phyloP scores from a whole-genome alignment of 2,113 vertebrate species.

The Donacobius atricapilla region DNA sequence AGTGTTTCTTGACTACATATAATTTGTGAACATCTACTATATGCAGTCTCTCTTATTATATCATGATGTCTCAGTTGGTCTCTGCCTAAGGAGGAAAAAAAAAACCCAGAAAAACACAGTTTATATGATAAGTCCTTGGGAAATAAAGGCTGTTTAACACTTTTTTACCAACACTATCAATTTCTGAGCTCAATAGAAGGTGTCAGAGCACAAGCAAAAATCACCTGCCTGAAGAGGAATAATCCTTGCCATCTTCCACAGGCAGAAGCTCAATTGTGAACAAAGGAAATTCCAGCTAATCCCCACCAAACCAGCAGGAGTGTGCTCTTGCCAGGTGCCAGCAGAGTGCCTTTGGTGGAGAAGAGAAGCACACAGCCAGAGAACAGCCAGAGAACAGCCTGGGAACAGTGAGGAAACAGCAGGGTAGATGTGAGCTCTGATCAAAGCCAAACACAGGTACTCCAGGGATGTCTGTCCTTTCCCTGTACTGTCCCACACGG shows the following conservation, averaged over 20 bases:
- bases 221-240: neutral
- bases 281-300: neutral
- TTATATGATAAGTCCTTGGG: neutral
- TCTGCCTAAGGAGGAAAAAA: neutral
- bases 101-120: neutral
- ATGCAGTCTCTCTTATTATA: neutral
- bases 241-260: neutral
- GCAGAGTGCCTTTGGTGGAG: neutral
- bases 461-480: neutral
- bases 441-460: neutral
- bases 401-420: accelerated
- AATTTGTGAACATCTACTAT: neutral
- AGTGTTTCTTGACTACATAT: neutral
- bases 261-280: neutral
- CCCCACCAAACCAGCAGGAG: neutral
- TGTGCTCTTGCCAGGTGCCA: neutral
- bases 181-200: neutral
- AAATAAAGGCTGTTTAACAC: neutral
- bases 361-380: accelerated
- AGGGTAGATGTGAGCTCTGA: neutral
- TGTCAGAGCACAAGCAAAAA: neutral
- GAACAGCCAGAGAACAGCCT: neutral
- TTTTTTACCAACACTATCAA: neutral
- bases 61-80: neutral
- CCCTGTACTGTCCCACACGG: accelerated